Evolutionary conservation across 2,797 vertebrate species (phyloP).

Genomic region (Delichon dasypus): DNA sequence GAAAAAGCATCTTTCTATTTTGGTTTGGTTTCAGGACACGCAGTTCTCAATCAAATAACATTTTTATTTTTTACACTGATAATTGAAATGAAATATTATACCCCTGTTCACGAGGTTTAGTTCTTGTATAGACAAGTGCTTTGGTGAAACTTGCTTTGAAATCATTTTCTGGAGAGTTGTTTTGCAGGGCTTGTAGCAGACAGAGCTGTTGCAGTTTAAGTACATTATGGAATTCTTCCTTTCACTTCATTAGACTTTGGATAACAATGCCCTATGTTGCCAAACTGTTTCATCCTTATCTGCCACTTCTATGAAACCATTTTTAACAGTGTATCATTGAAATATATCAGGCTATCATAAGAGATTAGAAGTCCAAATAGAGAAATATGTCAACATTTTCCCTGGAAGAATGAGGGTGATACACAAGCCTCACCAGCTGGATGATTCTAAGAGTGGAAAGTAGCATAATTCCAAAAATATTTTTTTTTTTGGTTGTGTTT

Average conservation of each 20-base stretch:
- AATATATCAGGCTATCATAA: not conserved
- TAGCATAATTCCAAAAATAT: not conserved
- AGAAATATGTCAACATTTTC: not conserved
- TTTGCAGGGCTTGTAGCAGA: not conserved
- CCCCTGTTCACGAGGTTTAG: not conserved
- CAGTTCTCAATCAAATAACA: not conserved
- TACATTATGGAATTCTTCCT: not conserved
- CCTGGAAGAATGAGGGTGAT: not conserved
- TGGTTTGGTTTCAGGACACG: not conserved
- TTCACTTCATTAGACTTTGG: not conserved
- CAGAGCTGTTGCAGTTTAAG: not conserved
- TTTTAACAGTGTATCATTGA: not conserved
- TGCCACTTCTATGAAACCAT: not conserved
- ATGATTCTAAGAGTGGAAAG: accelerated
- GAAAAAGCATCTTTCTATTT: not conserved
- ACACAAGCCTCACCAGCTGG: accelerated
- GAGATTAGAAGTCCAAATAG: not conserved
- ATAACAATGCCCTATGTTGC: not conserved
- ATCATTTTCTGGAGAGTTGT: not conserved
- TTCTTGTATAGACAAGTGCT: not conserved
- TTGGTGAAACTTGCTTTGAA: not conserved
- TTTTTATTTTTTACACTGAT: not conserved
- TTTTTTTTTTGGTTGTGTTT: not conserved
- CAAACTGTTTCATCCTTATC: not conserved
- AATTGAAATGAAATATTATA: not conserved